Base-by-base conservation (phyloP, 2,113 vertebrate genomes). In the Galbula dea region DNA sequence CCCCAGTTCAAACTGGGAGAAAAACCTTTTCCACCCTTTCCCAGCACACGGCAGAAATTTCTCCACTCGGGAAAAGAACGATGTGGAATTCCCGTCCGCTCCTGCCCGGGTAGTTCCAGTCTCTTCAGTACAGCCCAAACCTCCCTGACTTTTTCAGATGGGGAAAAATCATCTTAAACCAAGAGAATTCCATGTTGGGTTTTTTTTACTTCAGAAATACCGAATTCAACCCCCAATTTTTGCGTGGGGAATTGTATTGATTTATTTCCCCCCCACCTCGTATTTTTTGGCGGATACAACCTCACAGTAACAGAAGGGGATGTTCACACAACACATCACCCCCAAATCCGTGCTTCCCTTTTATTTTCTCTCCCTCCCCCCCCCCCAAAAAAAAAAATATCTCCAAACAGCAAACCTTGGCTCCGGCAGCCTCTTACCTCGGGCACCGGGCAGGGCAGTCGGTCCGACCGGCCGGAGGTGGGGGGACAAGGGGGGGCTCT, bases 351-450 rank as follows among this genome's bases (percentile, higher is more conserved):
- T 11, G 3, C 19, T 57, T 6, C 10, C 7, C 3, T 23, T 24
- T 36, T 36, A 23, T 16, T 19, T 34, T 23, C n/a, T 10, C 15
- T 10, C 5, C 1, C 12, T 14, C 7, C 12, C 15, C 20, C 43
- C 46, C 4, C 29, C 29, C 3, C 17, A 34, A 4, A 9, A 41
- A 57, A 36, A 74, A 43, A 66, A 8, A 30, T n/a, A 22, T 21
- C 15, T 7, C 76, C 22, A 21, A 78, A 79, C 72, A 19, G 27
- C 58, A 19, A 45, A 84, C 37, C 19, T 63, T 9, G 5, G 49
- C 94, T 82, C 83, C 79, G 67, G 75, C 55, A 79, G 83, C 87
- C 87, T 92, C 92, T 93, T 95, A 94, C 94, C 94, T 93, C 87
- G 90, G 87, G 93, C 84, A 67, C 54, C 82, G 89, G 63, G 55